These are phyloP conservation scores for Oenanthe oenanthe DNA, from an alignment of 2,113 vertebrate species.

Conservation along the genomic window DNA sequence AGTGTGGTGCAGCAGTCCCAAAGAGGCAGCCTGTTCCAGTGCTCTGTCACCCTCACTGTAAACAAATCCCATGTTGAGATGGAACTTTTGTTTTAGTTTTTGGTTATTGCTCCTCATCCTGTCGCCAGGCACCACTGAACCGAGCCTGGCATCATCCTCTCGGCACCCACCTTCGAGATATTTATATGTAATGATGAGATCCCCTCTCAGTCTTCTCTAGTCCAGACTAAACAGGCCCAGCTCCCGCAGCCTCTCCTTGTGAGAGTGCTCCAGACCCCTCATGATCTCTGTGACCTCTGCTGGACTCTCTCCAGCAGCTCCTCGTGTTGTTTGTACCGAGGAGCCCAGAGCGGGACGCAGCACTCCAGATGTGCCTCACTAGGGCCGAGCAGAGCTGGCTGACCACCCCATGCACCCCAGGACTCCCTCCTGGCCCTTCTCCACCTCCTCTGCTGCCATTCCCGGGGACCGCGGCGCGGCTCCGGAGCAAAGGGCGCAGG, in stretches of 20 bases:
- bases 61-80: neutral
- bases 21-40: neutral
- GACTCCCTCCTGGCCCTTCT: fast-evolving
- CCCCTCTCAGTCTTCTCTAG: neutral
- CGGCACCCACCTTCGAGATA: neutral
- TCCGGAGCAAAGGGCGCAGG: neutral
- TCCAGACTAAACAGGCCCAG: neutral
- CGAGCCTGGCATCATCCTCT: neutral
- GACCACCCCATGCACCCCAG: neutral
- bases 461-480: neutral
- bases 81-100: neutral
- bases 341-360: neutral
- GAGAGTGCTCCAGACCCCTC: neutral
- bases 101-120: neutral
- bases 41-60: neutral
- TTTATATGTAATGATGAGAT: neutral
- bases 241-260: neutral
- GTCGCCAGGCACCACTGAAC: too few relatives aligned
- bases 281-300: neutral
- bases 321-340: neutral
- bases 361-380: neutral
- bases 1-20: neutral
- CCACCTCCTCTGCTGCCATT: fast-evolving
- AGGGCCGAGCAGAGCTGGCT: neutral
- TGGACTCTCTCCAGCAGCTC: neutral